Evolutionary conservation across 2,888 invertebrate species (phyloP), one percentile per base, ranked within the genome.

Genomic region (Melanargia galathea): DNA sequence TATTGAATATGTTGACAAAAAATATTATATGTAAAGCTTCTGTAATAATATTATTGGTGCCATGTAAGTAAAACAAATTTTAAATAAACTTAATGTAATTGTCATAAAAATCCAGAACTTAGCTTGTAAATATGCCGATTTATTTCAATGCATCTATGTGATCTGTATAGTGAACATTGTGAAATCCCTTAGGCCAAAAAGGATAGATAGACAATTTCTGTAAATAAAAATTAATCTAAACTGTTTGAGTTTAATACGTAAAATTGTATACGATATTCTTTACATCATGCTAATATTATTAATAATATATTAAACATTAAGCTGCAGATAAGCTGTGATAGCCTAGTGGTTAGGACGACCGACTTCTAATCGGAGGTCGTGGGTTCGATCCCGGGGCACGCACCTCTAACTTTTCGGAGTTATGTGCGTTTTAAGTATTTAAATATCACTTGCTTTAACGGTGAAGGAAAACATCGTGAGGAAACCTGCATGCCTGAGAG

Each of bases 141-240:
- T 33, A 49, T 16, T 26, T 3, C 8, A 35, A 20, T 52, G 20
- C 33, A 20, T 35, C 35, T 52, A 20, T 35, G 20, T 52, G 20
- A 51, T 35, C 13, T 51, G 11, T 52, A 52, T 20, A 51, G 35
- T 35, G 35, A 43, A 35, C 1, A 54, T 63, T 57, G 76, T 82
- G 76, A 79, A 79, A 79, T 75, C 75, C 73, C 70, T 65, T 73
- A 77, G 78, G 78, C 81, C 81, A 83, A 86, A 82, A 67, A 65
- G 63, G 59, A 67, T 70, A 69, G 60, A 59, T 59, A 59, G 60
- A 43, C 60, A 60, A 60, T 46, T 22, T 35, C 30, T 66, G 68
- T 71, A 72, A 63, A 63, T 63, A 68, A 52, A 56, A 61, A 46
- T 11, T 16, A 45, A 55, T 20, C 30, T 43, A 54, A 46, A 18